Conservation (phyloP, 2,888 invertebrate genomes). For the Epinotia nisella region DNA sequence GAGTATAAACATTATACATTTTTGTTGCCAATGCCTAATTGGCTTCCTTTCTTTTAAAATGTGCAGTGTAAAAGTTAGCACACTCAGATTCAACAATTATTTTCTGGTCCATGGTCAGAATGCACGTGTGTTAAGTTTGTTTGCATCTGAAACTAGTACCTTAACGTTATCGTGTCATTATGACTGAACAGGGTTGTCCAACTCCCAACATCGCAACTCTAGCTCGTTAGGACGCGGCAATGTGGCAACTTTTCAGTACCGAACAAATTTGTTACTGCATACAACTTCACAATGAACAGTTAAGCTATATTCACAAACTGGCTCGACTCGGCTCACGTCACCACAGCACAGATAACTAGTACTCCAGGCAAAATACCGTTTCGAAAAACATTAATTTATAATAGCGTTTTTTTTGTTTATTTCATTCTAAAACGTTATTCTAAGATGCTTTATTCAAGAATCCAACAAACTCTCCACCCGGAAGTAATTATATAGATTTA, state of each 20-base stretch:
- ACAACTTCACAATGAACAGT: neutral
- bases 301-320: neutral
- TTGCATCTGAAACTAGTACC: neutral
- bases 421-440: too few relatives aligned
- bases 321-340: too few relatives aligned
- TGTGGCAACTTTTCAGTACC: neutral
- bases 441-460: too few relatives aligned
- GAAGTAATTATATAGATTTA: too few relatives aligned
- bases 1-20: too few relatives aligned
- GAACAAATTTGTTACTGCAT: neutral
- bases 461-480: too few relatives aligned
- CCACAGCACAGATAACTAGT: neutral
- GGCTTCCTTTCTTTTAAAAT: neutral
- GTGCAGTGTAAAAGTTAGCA: too few relatives aligned
- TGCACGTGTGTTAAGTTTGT: neutral
- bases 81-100: too few relatives aligned
- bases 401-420: too few relatives aligned
- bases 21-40: neutral
- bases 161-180: neutral
- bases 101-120: neutral
- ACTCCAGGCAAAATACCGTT: too few relatives aligned
- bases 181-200: neutral
- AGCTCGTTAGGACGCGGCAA: neutral
- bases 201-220: neutral
- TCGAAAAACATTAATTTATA: too few relatives aligned